A percentile compares a stretch with the other conserved stretches of the same genome.
phyloP scores from a whole-genome alignment of 2,888 invertebrate genomes.

The Ametastegia equiseti region DNA sequence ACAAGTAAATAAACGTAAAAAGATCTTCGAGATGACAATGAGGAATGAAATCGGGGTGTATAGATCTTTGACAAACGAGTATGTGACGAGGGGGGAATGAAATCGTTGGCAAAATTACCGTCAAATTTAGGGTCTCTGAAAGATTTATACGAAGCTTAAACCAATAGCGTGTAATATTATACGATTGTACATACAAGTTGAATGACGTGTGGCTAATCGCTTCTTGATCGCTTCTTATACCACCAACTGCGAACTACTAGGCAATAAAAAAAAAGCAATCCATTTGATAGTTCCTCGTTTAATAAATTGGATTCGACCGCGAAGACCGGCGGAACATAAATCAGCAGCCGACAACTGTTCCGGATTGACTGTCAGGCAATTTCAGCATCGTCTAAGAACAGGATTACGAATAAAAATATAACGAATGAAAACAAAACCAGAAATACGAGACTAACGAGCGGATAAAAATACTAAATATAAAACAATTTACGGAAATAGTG shows the following conservation, averaged over 20 bases:
- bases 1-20: not conserved
- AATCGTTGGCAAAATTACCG: not conserved
- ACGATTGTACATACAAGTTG: conserved; percentile 25
- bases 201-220: conserved; percentile 37
- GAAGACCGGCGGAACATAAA: conserved; percentile 31
- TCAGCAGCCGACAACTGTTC: conserved; percentile 39
- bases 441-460: not conserved
- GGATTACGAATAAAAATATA: conserved; percentile 39
- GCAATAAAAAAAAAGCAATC: conserved; percentile 29
- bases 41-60: not conserved
- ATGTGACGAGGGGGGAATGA: not conserved
- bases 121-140: not conserved
- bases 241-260: conserved; percentile 7
- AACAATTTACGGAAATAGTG: not conserved
- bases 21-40: not conserved
- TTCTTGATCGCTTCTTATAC: conserved; percentile 24
- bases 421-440: conserved; percentile 15
- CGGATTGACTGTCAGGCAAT: conserved; percentile 39
- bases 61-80: not conserved
- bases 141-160: not conserved
- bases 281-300: conserved; percentile 20
- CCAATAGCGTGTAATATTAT: not conserved
- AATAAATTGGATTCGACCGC: conserved; percentile 44
- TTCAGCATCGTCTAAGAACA: conserved; percentile 7
- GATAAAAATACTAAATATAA: not conserved